A percentile compares a stretch with the other conserved stretches of the same genome.
Conservation (phyloP, 2,888 invertebrate species). For the Sinohyriopsis cumingii region DNA sequence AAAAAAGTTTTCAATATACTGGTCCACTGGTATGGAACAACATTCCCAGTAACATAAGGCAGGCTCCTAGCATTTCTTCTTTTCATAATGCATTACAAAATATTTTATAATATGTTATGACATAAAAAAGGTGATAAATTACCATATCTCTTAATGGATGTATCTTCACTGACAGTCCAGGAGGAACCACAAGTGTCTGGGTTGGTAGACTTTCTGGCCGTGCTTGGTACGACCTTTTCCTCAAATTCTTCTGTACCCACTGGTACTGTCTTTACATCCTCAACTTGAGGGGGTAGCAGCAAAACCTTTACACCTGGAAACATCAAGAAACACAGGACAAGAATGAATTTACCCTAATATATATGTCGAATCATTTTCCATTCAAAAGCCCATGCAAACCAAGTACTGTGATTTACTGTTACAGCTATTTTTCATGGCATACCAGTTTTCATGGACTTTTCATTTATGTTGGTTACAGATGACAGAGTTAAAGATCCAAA, state of each 20-base stretch:
- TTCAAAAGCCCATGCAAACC: no score
- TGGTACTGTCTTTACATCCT: conserved; percentile 23
- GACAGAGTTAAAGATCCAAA: no score
- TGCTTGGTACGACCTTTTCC: conserved; percentile 16
- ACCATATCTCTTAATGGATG: conserved; percentile 25
- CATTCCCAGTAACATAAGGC: no score
- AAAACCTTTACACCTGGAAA: conserved; percentile 30
- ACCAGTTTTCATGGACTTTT: no score
- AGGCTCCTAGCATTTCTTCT: no score
- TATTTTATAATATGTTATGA: no score
- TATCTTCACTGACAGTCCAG: conserved; percentile 17
- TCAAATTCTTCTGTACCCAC: conserved; percentile 16
- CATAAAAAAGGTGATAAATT: not conserved
- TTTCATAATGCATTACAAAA: no score
- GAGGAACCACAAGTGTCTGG: conserved; percentile 14
- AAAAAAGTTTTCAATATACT: no score
- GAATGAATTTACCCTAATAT: not conserved
- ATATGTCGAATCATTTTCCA: not conserved
- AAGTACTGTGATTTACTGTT: no score
- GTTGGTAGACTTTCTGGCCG: conserved; percentile 17
- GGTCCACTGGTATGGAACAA: no score
- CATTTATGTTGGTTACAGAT: no score
- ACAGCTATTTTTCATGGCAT: no score
- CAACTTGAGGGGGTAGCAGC: conserved; percentile 21
- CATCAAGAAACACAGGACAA: not conserved